phyloP scores from a whole-genome alignment of 1,140 invertebrate genomes.

The Drosophila ambigua region DNA sequence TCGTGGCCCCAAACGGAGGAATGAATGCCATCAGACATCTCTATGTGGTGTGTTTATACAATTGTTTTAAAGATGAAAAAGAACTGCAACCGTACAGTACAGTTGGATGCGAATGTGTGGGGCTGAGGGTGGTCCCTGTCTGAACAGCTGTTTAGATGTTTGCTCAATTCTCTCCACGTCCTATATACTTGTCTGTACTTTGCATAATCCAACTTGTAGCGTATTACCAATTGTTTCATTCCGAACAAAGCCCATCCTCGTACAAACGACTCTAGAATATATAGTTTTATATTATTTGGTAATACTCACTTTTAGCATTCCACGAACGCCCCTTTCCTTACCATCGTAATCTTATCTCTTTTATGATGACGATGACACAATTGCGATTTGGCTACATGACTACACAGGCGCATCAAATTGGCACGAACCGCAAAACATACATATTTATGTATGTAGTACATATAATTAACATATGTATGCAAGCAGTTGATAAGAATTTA shows the following conservation, averaged over 20 bases:
- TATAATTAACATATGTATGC: background rate
- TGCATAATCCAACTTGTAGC: no score
- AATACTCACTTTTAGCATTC: no score
- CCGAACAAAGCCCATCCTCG: no score
- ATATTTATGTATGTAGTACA: background rate
- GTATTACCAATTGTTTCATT: no score
- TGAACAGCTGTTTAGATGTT: constrained; percentile 27
- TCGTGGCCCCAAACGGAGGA: constrained; percentile 12
- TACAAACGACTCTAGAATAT: no score
- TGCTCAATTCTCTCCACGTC: constrained; percentile 1
- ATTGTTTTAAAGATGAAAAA: constrained; percentile 46
- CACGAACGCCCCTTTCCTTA: no score
- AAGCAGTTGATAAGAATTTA: background rate
- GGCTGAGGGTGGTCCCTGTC: constrained; percentile 2
- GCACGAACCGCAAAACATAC: background rate
- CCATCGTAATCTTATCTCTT: no score
- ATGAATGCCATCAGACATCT: constrained; percentile 2
- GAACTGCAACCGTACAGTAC: background rate
- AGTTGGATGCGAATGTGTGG: background rate
- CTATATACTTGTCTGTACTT: no score
- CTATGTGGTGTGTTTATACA: constrained; percentile 63
- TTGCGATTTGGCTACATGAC: no score
- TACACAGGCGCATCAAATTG: no score
- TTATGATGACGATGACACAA: no score
- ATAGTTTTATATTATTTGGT: no score